Evolutionary conservation across 2,797 vertebrate species (phyloP), one percentile per base, ranked within the genome.

Genomic region (Parotocinclus haroldoi): DNA sequence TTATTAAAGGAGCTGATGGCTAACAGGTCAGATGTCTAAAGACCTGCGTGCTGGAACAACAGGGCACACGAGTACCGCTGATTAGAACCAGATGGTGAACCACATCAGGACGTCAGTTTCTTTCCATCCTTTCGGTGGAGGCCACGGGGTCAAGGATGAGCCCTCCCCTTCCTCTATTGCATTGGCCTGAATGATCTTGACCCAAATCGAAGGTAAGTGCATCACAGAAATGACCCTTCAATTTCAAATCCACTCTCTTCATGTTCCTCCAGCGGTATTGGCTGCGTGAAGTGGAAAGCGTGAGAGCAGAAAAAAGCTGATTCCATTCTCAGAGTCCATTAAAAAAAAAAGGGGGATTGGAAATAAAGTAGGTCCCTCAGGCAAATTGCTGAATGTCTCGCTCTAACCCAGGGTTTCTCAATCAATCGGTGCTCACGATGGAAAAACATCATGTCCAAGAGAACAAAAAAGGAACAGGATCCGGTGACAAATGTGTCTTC

Each of bases 371-470:
- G 72, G 78, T 81, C 79, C 80, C 84, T 76, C 63, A 7, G 83
- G 79, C 48, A 61, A 80, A 65, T 40, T 73, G 27, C 27, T 27
- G 27, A 27, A 27, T 5, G 81, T 77, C 85, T 87, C 86, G 85
- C 89, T 89, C 89, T 87, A 88, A 74, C 63, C 54, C 66, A 67
- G 74, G 81, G 82, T 87, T 85, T 87, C 83, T 88, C 84, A 85
- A 86, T 88, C 86, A 84, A 42, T 80, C 76, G 83, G 76, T 77
- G 56, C 76, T 78, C 44, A 59, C 73, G 79, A 79, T 75, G 10
- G 50, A 53, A 27, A 27, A 27, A 27, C 27, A 2, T 5, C 2
- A 27, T 5, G 2, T 27, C 27, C 27, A 27, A 27, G 27, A 27
- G 27, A 27, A 2, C 27, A 2, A 27, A 27, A 27, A 58, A 79